Base-by-base conservation (phyloP, 2,888 invertebrate species). In the Drosophila kuntzei region DNA sequence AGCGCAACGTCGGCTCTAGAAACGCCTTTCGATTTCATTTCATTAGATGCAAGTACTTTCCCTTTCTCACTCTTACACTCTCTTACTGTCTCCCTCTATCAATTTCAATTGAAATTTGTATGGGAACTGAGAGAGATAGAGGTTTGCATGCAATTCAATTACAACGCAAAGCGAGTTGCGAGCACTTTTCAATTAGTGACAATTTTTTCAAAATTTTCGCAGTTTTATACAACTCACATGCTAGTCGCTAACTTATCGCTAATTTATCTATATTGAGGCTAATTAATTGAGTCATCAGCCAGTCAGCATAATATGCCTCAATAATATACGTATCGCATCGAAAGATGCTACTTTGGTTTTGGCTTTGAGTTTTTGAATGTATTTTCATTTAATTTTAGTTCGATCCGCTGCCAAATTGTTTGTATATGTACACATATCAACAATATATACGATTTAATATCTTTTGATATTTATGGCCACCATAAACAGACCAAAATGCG, bases 91-190 rank as follows among this genome's bases (percentile, higher is more conserved):
- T 25, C 37, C 18, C 16, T 27, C 44, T 43, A 43, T 11, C 25
- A 37, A 22, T 47, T 63, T 79, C 27, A 46, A 34, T 51, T 32
- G 22, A 55, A 18, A 18, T 41, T 18, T 34, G 11, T 53, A 16
- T 50, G 29, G 34, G n/a, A 43, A 41, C 20, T 20, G 36, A 39
- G 51, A 37, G 16, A 20, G 34, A 60, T 60, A 62, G 47, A 9
- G 57, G 14, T 14, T 79, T 69, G 76, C 89, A 87, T 84, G 89
- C 87, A 89, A 77, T 84, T 87, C 87, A 89, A 86, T 86, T 89
- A 75, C 43, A 75, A 25, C 63, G 67, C 47, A 55, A 76, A 82
- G 59, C 73, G 71, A 51, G 57, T 69, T 71, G 79, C 71, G 77
- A 67, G 61, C 71, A 71, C 75, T 77, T 77, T 85, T 83, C 88